These are phyloP conservation scores for Hirtodrosophila histrioides DNA, from an alignment of 2,888 invertebrate genomes.

Conservation along the genomic window DNA sequence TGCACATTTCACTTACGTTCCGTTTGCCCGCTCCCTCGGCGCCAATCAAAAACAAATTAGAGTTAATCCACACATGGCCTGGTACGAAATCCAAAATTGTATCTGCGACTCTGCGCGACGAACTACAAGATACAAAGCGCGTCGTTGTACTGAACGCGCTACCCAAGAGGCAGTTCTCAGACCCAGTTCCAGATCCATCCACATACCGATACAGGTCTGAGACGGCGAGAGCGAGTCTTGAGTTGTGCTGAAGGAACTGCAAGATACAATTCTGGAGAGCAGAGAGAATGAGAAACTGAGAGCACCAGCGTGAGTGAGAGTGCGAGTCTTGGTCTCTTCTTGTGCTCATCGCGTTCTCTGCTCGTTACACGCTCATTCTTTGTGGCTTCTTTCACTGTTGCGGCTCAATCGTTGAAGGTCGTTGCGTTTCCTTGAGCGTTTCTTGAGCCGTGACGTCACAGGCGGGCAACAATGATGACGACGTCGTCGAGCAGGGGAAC, in stretches of 20 bases:
- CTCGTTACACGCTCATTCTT: conserved; percentile 42
- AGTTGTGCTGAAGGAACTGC: conserved; percentile 22
- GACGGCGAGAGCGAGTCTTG: conserved; percentile 43
- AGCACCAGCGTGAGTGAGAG: conserved; percentile 14
- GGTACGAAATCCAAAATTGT: conserved; percentile 18
- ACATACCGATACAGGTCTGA: conserved; percentile 56
- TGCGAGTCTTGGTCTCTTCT: conserved; percentile 29
- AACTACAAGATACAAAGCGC: conserved; percentile 70
- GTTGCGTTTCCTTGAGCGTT: conserved; percentile 72
- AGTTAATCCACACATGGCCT: conserved; percentile 59
- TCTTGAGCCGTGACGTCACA: conserved; percentile 72
- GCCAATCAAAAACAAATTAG: conserved; percentile 75
- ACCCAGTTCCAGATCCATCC: conserved; percentile 34
- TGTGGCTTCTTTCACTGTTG: conserved; percentile 23
- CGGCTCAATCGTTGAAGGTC: conserved; percentile 68
- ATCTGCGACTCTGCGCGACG: conserved; percentile 48
- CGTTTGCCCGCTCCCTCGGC: conserved; percentile 39
- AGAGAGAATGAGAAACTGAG: conserved; percentile 8
- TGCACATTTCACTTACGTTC: conserved; percentile 67
- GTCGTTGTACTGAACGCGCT: conserved; percentile 63
- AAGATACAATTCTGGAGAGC: conserved; percentile 22
- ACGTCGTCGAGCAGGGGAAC: conserved; percentile 61
- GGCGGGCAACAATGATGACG: conserved; percentile 43
- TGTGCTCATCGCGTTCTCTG: conserved; percentile 33
- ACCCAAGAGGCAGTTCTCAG: conserved; percentile 27